A percentile compares a stretch with the other conserved stretches of the same genome.
phyloP scores from a whole-genome alignment of 2,888 invertebrate species.

The Rosalia funebris region DNA sequence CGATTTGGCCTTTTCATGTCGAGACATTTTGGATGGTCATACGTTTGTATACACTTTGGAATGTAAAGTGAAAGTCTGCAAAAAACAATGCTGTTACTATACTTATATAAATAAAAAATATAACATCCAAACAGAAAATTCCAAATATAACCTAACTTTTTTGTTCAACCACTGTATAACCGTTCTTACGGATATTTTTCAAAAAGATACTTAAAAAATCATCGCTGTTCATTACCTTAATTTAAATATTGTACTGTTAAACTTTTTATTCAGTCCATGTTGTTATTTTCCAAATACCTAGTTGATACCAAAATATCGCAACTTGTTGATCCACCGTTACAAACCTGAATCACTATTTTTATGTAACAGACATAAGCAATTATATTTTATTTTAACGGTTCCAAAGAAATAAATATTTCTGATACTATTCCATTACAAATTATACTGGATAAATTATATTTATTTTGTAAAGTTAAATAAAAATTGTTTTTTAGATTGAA shows the following conservation, averaged over 20 bases:
- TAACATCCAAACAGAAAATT: background rate
- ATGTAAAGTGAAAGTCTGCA: slow-evolving; percentile 17
- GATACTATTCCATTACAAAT: too few species aligned
- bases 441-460: too few species aligned
- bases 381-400: too few species aligned
- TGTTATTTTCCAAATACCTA: background rate
- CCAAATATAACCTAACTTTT: slow-evolving; percentile 12
- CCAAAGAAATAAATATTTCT: too few species aligned
- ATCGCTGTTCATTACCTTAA: too few species aligned
- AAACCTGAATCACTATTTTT: slow-evolving; percentile 9
- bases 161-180: too few species aligned
- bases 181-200: too few species aligned
- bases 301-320: slow-evolving; percentile 18
- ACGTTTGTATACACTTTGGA: slow-evolving; percentile 22
- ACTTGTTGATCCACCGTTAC: slow-evolving; percentile 23
- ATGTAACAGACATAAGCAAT: background rate
- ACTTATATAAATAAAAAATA: slow-evolving; percentile 10
- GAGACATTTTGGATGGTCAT: slow-evolving; percentile 64
- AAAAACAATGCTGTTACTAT: background rate
- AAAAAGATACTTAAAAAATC: too few species aligned
- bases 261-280: too few species aligned
- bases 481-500: too few species aligned
- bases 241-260: background rate
- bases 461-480: too few species aligned
- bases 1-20: slow-evolving; percentile 73